Percentiles rank a stretch among this genome's conserved stretches.
Evolutionary conservation across 2,888 invertebrate species (phyloP).

Genomic region (Brachypalpus laphriformis): DNA sequence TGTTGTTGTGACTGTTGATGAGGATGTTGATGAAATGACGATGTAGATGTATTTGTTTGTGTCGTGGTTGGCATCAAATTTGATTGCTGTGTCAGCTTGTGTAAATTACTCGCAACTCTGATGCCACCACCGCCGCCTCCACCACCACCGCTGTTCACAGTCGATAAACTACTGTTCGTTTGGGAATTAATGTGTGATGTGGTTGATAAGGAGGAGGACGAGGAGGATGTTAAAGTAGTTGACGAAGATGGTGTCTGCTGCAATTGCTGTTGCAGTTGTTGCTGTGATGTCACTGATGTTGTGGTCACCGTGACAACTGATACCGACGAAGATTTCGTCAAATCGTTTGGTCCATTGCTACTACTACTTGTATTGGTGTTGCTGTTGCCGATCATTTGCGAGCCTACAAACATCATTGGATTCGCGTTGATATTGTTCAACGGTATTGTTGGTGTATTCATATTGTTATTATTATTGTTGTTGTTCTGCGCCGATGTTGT

Average conservation of each 20-base stretch:
- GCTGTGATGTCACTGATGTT: constrained; percentile 42
- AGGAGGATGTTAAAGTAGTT: constrained; percentile 38
- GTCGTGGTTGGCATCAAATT: constrained; percentile 72
- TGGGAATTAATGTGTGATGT: constrained; percentile 68
- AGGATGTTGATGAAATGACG: constrained; percentile 72
- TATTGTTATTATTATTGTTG: constrained; percentile 44
- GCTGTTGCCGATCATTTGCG: constrained; percentile 63
- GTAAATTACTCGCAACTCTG: constrained; percentile 81
- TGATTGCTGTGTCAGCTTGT: constrained; percentile 78
- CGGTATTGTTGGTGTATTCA: constrained; percentile 54
- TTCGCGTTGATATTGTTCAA: constrained; percentile 56
- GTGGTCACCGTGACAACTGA: constrained; percentile 67
- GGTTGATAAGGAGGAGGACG: constrained; percentile 43
- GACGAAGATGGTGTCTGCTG: constrained; percentile 67
- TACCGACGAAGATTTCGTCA: constrained; percentile 76
- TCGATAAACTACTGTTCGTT: constrained; percentile 54
- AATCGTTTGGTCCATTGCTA: constrained; percentile 79
- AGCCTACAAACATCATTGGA: constrained; percentile 59
- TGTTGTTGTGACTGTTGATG: constrained; percentile 36
- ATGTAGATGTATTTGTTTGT: constrained; percentile 63
- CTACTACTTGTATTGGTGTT: constrained; percentile 67
- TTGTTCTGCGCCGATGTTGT: constrained; percentile 49
- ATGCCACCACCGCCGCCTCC: constrained; percentile 80
- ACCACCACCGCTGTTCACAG: constrained; percentile 68
- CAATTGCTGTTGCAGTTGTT: constrained; percentile 65